phyloP scores from a whole-genome alignment of 2,888 invertebrate genomes.

The Scaptomyza flava region DNA sequence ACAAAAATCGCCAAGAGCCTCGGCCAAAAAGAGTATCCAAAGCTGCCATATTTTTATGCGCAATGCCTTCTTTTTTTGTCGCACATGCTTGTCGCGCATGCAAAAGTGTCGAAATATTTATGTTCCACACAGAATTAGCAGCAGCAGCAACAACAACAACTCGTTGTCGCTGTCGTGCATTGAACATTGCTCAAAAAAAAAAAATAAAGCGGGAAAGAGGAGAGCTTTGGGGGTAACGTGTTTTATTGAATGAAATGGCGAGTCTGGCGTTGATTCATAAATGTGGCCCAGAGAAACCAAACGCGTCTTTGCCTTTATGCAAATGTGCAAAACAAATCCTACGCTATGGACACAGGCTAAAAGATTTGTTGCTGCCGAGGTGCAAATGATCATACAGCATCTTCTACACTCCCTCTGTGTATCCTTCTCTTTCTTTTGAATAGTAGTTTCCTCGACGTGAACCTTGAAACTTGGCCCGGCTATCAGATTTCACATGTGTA shows the following conservation, averaged over 20 bases:
- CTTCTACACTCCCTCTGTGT: neutral
- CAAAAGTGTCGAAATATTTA: constrained; percentile 81
- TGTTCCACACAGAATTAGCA: constrained; percentile 73
- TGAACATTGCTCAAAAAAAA: constrained; percentile 70
- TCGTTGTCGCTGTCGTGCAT: constrained; percentile 65
- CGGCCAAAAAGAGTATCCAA: constrained; percentile 6
- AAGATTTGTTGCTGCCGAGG: constrained; percentile 77
- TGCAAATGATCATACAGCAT: constrained; percentile 72
- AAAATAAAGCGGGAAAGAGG: no score
- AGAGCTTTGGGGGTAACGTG: constrained; percentile 53
- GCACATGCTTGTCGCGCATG: constrained; percentile 71
- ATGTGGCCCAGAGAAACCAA: constrained; percentile 62
- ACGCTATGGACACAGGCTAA: constrained; percentile 57
- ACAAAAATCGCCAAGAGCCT: constrained; percentile 23
- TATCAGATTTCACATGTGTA: constrained; percentile 78
- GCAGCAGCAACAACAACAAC: constrained; percentile 33
- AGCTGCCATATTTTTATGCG: constrained; percentile 80
- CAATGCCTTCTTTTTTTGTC: constrained; percentile 52
- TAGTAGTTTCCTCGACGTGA: constrained; percentile 14
- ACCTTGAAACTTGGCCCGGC: constrained; percentile 38
- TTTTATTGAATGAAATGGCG: constrained; percentile 82
- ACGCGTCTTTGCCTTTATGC: constrained; percentile 57
- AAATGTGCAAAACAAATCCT: constrained; percentile 66
- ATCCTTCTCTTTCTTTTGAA: neutral
- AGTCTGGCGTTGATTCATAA: constrained; percentile 83